phyloP scores from a whole-genome alignment of 2,888 invertebrate species.

The Dynastes grantii region DNA sequence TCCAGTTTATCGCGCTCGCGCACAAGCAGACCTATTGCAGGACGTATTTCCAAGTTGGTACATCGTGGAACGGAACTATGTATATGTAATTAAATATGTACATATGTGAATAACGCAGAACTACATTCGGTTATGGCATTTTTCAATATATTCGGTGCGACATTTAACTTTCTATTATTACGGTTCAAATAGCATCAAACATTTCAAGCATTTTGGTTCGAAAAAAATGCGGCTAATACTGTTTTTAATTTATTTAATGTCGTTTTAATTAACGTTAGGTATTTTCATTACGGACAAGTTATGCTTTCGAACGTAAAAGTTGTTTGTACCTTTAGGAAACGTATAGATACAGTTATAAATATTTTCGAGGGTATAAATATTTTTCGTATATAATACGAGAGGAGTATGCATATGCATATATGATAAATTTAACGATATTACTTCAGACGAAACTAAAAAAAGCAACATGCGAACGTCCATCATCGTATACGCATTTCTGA shows the following conservation, averaged over 20 bases:
- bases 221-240: conserved; percentile 27
- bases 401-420: background rate
- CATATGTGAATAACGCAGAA: conserved; percentile 12
- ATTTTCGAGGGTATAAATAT: background rate
- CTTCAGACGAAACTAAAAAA: too few species aligned
- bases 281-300: conserved; percentile 25
- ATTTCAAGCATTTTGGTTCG: conserved; percentile 11
- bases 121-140: conserved; percentile 2
- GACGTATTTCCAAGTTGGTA: conserved; percentile 27
- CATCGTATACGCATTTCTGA: too few species aligned
- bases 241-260: conserved; percentile 34
- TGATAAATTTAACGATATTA: background rate
- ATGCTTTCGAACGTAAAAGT: conserved; percentile 26
- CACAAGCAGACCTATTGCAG: background rate
- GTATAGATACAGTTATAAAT: too few species aligned
- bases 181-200: conserved; percentile 8
- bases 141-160: background rate
- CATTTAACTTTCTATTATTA: conserved; percentile 28
- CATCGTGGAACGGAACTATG: conserved; percentile 28
- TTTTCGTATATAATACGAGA: background rate
- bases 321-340: conserved; percentile 1
- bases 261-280: conserved; percentile 33
- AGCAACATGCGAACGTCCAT: too few species aligned
- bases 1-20: conserved; percentile 6
- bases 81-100: conserved; percentile 23